A percentile compares a stretch with the other conserved stretches of the same genome.
Conservation (phyloP, 53 echinoderm and acorn worm genomes). For the Actinopyga echinites region DNA sequence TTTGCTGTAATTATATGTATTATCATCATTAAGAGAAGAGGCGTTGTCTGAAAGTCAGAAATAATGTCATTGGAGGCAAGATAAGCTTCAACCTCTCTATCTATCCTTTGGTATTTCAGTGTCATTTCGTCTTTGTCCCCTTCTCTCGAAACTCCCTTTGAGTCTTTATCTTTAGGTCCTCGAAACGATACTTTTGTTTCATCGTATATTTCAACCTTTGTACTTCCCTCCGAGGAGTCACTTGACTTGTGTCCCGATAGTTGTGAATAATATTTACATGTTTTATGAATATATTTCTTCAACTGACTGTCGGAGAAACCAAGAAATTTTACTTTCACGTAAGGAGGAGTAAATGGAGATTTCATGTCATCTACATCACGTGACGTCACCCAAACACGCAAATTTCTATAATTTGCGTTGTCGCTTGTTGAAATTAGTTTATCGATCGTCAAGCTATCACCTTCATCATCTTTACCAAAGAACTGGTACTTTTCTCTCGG, state of each 20-base stretch:
- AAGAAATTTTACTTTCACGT: conserved; percentile 6
- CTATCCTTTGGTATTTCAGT: too few species aligned
- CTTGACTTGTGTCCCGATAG: not conserved
- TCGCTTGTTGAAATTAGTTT: not conserved
- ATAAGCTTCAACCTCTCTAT: not conserved
- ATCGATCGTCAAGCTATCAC: not conserved
- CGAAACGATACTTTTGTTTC: too few species aligned
- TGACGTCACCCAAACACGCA: conserved; percentile 18
- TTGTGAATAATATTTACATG: not conserved
- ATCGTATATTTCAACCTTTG: too few species aligned
- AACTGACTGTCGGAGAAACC: not conserved
- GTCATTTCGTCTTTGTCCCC: too few species aligned
- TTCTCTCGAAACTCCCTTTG: too few species aligned
- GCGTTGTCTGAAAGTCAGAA: not conserved
- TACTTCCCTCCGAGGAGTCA: not conserved
- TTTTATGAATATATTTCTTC: not conserved
- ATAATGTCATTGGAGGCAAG: not conserved
- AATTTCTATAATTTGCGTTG: not conserved
- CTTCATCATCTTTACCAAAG: not conserved
- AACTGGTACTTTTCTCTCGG: too few species aligned
- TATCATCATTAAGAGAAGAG: conserved; percentile 23
- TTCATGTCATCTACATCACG: conserved; percentile 16
- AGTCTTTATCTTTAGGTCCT: too few species aligned
- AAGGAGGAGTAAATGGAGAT: not conserved
- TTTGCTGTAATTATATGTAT: not conserved